Base-by-base conservation (phyloP, 2,888 invertebrate species). In the Branchipolynoe longqiensis region DNA sequence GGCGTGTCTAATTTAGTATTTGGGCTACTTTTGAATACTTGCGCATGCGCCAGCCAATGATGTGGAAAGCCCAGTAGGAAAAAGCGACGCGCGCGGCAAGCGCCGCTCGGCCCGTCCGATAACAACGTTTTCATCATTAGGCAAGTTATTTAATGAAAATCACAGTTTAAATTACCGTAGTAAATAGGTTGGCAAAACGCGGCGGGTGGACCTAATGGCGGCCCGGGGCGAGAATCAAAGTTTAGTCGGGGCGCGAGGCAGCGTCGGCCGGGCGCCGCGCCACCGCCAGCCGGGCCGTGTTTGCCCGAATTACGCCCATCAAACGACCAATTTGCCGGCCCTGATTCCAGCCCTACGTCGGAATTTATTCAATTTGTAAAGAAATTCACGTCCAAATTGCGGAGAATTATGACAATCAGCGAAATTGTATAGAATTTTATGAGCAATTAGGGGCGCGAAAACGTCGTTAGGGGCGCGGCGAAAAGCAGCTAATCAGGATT, bases 321-420 rank as follows among this genome's bases (percentile, higher is more conserved):
- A 85, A 85, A 85, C 85, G 82, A 64, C 41, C 69, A 81, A 85
- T 81, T 82, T 81, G 69, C 22, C 38, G 56, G 56, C 62, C 31
- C 54, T 81, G 58, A 58, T 54, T 78, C 62, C 54, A 36, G 54
- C 69, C 82, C 73, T 69, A 69, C 64, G 59, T 48, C 48, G 36
- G 82, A 62, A 38, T 56, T 82, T 62, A 85, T 85, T 82, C 85
- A 81, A 85, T 85, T 85, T 85, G 85, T 59, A 59, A 64, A 85
- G 85, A 85, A 85, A 85, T 85, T 82, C 81, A 82, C 81, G 81
- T n/a, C 81, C 81, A 85, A 85, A 85, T 85, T 85, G 85, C 85
- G 64, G 82, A 62, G 81, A 85, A 85, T 85, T 85, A 64, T 59
- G 64, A 54, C 85, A 85, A 85, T 85, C 85, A 85, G 69, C 54